Conservation (phyloP, 2,113 vertebrate genomes). For the Clarias macrocephalus region DNA sequence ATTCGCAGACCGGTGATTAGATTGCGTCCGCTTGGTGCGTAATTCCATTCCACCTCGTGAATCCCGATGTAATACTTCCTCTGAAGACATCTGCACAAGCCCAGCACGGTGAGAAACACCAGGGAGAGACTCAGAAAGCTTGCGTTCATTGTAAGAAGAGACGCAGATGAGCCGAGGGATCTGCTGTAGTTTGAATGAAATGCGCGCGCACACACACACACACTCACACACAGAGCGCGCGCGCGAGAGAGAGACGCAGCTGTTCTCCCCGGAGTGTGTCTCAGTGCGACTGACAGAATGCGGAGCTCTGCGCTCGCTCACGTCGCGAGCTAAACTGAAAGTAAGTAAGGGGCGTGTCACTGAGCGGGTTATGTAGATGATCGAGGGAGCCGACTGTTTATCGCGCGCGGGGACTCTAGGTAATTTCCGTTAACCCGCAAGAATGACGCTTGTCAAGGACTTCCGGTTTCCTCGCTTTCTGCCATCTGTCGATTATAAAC, state of each 20-base stretch:
- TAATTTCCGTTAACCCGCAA: background rate
- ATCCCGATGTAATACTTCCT: constrained; percentile 60
- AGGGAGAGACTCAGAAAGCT: background rate
- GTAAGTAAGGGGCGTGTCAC: background rate
- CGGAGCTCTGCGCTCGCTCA: background rate
- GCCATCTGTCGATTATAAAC: background rate
- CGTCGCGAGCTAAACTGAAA: background rate
- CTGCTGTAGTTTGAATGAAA: background rate
- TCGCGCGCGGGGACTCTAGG: background rate
- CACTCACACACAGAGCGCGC: no score
- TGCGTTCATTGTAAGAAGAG: constrained; percentile 20
- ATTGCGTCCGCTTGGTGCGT: constrained; percentile 24
- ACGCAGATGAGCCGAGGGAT: background rate
- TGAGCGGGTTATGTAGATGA: background rate
- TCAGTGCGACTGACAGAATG: no score
- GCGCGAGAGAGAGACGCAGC: background rate
- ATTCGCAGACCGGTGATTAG: background rate
- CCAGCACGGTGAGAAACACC: constrained; percentile 24
- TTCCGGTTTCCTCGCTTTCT: background rate
- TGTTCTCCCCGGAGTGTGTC: no score
- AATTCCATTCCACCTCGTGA: constrained; percentile 39
- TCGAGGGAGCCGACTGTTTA: no score
- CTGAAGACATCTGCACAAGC: constrained; percentile 59
- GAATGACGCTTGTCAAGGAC: background rate
- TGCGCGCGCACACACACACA: no score